Base-by-base conservation (phyloP, 2,113 vertebrate genomes). In the Eubucco bourcierii region DNA sequence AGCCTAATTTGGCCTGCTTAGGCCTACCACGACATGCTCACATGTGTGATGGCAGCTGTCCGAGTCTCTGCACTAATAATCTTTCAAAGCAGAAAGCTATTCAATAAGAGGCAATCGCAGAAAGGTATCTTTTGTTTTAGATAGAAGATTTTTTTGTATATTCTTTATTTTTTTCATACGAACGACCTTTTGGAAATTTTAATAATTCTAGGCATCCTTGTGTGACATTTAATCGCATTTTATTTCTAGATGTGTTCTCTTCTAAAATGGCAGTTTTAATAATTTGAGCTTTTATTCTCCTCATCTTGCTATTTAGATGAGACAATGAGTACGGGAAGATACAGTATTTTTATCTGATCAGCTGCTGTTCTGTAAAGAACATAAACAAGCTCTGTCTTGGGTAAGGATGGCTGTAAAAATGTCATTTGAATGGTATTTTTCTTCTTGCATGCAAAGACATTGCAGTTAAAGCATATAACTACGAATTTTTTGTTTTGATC, bases 91-190 rank as follows among this genome's bases (percentile, higher is more conserved):
- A 97, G 82, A 90, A 89, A 68, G 67, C 64, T 73, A 61, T 87
- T 50, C 52, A 82, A 58, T 82, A 95, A 90, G 37, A 24, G 73
- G 7, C 50, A 34, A 77, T 44, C 13, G 16, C 58, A 71, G 74
- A 94, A 94, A 93, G 97, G 97, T 98, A 95, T 59, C n/a, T 94
- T 66, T 90, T 77, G 46, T 14, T 84, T 83, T 33, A 44, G 23
- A 50, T 3, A 74, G 29, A 23, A 25, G 44, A 52, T 75, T 14
- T 80, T 94, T 37, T 88, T 8, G 61, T 4, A 75, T 41, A 37
- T 39, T 60, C 15, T 74, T 86, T 76, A 50, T 39, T 75, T 73
- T 75, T 73, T 72, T 56, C 37, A 55, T 33, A 12, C 66, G 25
- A 90, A 72, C 2, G 7, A 41, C 3, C 3, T 88, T 73, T 31